Evolutionary conservation across 92 coral and sea anemone genomes (phyloP), one percentile per base, ranked within the genome.

Genomic region (Zoanthus gigantus): DNA sequence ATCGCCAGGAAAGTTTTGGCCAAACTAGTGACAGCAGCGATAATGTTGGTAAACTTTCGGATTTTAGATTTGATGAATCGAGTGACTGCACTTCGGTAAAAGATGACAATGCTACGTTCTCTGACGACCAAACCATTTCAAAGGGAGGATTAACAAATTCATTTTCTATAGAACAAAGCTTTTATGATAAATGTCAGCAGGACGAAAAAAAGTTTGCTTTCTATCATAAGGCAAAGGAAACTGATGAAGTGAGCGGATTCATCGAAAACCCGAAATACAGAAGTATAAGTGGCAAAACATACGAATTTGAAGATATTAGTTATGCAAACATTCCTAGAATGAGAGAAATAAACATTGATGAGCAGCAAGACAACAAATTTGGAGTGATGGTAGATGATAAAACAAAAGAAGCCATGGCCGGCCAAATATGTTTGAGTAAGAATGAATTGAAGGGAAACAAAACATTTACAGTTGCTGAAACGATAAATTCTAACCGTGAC

Each of bases 51-150:
- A 81, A 23, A 66, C 46, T 66, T 6, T 66, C 85, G 29, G 76
- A 81, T 81, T 81, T 30, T 53, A 67, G 85, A 50, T 13, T 44
- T 13, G 85, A 81, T 28, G 85, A 81, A 28, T 46, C 30, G 2
- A 47, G 74, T 65, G 85, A 81, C 74, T 66, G 46, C 75, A 6
- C 75, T 65, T 58, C 75, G 7, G 85, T 61, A 46, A 81, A 46
- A 66, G 85, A 81, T 5, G 74, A 81, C 28, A 81, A 50, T 9
- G 52, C 34, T 45, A 46, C 45, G 74, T 45, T 66, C 44, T 81
- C 61, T 81, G 85, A 66, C 85, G 58, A 81, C 60, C 54, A 58
- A 81, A 81, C 50, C 45, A 66, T 81, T 81, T 81, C 85, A 65
- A 67, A 81, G 74, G 69, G n/a, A 3, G 85, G 85, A 81, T 81